Evolutionary conservation across 2,113 vertebrate species (phyloP), one percentile per base, ranked within the genome.

Genomic region (Variabilichromis moorii): DNA sequence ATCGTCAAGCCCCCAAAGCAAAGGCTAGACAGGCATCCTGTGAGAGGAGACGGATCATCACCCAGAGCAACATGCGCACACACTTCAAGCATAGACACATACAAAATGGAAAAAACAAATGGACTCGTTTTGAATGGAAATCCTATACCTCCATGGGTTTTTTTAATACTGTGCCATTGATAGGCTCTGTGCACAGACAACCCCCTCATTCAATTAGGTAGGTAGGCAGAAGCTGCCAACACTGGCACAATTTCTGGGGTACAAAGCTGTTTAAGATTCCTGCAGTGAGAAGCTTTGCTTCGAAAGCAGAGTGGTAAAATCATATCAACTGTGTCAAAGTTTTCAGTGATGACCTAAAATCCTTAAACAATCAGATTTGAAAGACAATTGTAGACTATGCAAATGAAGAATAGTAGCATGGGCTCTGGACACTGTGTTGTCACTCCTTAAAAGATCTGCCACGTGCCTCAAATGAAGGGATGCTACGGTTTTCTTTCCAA

Each of bases 181-280:
- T 76, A 71, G 83, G 35, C 86, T 84, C 81, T 93, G 79, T 92
- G 33, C 90, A 82, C 45, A 90, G 57, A 89, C 86, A 63, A 91
- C 88, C 82, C 83, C 40, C 85, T 92, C 53, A 88, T 81, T 94
- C 89, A 93, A 85, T 89, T 31, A 86, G 91, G 71, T 80, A 17
- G 47, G 21, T 85, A 87, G 73, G 53, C 80, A 86, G 82, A 42
- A 53, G 71, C 86, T 95, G 94, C 90, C 93, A 93, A 92, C 81
- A 80, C 85, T 89, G 90, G 89, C 86, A 89, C 87, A 35, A 57
- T 89, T 86, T 93, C 81, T 50, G 33, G 71, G 83, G 54, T 54
- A 82, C 84, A 91, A 80, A 91, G 86, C 50, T 24, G 51, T 92
- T 95, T 93, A 93, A 89, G 82, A 95, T 95, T 94, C 90, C 85